Conservation (phyloP, 2,797 vertebrate genomes). For the Meda fulgida region DNA sequence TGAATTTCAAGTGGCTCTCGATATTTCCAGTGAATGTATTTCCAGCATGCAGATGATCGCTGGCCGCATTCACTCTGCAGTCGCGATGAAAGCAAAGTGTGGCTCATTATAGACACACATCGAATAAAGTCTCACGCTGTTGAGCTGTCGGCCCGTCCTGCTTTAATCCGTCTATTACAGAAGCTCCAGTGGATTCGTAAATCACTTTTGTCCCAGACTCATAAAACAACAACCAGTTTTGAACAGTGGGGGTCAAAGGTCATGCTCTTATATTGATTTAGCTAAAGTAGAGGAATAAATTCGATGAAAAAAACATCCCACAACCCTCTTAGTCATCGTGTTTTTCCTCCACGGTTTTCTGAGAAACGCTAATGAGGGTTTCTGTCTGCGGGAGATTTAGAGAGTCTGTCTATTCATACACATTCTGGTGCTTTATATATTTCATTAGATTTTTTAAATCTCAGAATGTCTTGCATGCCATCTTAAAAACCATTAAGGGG, state of each 20-base stretch:
- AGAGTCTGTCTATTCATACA: background rate
- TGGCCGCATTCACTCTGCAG: background rate
- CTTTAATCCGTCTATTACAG: slow-evolving; percentile 19
- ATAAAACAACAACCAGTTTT: slow-evolving; percentile 13
- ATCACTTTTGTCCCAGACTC: slow-evolving; percentile 23
- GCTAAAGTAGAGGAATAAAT: slow-evolving; percentile 4
- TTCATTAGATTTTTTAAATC: too few relatives aligned
- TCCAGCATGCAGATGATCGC: background rate
- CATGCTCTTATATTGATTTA: background rate
- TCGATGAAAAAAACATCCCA: background rate
- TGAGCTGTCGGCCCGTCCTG: background rate
- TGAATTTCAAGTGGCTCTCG: background rate
- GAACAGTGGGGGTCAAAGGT: background rate
- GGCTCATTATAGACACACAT: slow-evolving; percentile 25
- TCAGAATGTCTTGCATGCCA: background rate
- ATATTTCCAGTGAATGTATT: background rate
- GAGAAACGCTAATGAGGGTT: background rate
- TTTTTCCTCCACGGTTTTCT: background rate
- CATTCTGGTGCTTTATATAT: background rate
- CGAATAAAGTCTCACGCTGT: slow-evolving; percentile 3
- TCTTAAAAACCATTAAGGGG: background rate
- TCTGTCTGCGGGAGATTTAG: background rate
- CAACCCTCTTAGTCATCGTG: background rate
- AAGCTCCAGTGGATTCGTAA: slow-evolving; percentile 23
- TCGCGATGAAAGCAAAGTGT: background rate